Evolutionary conservation across 2,113 vertebrate genomes (phyloP), one percentile per base, ranked within the genome.

Genomic region (Prietella phreatophila): DNA sequence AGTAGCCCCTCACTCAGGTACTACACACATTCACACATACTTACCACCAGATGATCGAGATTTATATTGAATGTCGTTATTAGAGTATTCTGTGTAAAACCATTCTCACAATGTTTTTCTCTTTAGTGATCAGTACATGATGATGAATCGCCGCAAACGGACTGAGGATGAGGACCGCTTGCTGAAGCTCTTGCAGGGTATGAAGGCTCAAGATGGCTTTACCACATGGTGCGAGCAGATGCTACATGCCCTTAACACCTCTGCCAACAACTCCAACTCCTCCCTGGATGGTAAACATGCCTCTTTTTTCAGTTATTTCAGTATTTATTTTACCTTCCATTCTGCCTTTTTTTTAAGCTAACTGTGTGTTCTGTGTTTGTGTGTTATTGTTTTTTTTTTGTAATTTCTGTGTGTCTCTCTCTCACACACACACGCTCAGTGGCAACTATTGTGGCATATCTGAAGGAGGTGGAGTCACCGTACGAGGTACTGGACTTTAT

Each of bases 141-240:
- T 96, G 93, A 88, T 89, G 78, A 88, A 84, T 63, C 94, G 96
- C 25, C 96, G 97, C 67, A 97, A 97, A 93, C 94, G 96, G 0
- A 97, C 97, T 0, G 97, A 98, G 47, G 97, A 98, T 3, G 97
- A 98, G 89, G 97, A 97, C 76, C 96, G 97, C 94, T 94, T 98
- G 93, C 96, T 97, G 93, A 96, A 97, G 91, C 95, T 98, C 87
- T 95, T 97, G 93, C 97, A 97, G 94, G 96, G 97, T 90, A 96
- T 96, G 92, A 96, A 97, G 94, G 95, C 97, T 89, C 96, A 97
- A 93, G 97, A 97, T 0, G 96, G 97, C 93, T 97, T 97, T 95
- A 98, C 97, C 84, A 97, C 97, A 92, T 98, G 97, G 97, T 97
- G 97, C 87, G 97, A 98, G 92, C 97, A 97, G 95, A 98, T 97